These are phyloP conservation scores for Helleia helle DNA, from an alignment of 2,888 invertebrate genomes.

Conservation along the genomic window DNA sequence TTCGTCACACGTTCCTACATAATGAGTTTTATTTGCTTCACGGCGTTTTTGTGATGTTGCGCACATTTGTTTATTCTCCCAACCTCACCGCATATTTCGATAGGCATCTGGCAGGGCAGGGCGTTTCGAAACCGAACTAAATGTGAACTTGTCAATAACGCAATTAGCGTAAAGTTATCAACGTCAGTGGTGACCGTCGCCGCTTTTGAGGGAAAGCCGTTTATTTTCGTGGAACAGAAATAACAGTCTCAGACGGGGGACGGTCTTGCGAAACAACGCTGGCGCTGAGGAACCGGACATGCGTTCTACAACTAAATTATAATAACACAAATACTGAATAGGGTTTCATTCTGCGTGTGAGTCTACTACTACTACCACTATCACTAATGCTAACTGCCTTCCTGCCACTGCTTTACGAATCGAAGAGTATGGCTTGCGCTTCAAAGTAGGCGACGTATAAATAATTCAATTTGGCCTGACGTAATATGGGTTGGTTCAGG, in stretches of 20 bases:
- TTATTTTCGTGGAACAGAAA: conserved; percentile 71
- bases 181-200: conserved; percentile 54
- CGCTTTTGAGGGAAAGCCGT: conserved; percentile 55
- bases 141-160: conserved; percentile 62
- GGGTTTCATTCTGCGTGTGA: too few species aligned
- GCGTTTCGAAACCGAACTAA: conserved; percentile 28
- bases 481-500: too few species aligned
- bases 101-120: conserved; percentile 12
- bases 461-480: too few species aligned
- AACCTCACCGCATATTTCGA: conserved; percentile 5
- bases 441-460: too few species aligned
- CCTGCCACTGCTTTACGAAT: conserved; percentile 3
- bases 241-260: conserved; percentile 51
- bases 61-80: conserved; percentile 8
- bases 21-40: conserved; percentile 31
- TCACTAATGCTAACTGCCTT: too few species aligned
- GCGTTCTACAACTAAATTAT: too few species aligned
- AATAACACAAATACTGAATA: too few species aligned
- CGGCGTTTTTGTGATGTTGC: conserved; percentile 15
- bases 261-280: conserved; percentile 62
- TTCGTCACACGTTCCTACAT: conserved; percentile 35
- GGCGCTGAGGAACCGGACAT: conserved; percentile 67
- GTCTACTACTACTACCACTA: too few species aligned
- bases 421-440: too few species aligned
- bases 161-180: conserved; percentile 69